Percentiles rank a stretch among this genome's conserved stretches.
phyloP scores from a whole-genome alignment of 1,140 invertebrate genomes.

The Bemisia tabaci region DNA sequence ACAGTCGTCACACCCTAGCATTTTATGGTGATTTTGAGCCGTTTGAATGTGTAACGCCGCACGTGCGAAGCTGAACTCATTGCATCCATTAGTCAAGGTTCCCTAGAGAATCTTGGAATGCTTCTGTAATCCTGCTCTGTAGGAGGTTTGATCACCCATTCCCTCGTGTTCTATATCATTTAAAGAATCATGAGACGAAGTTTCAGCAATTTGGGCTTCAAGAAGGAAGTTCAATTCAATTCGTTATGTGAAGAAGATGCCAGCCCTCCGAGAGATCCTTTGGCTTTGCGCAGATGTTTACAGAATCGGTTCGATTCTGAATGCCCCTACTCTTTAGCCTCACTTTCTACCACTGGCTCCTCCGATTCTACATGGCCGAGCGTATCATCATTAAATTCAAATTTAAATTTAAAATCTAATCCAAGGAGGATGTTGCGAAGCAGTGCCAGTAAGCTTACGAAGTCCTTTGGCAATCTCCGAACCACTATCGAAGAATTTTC shows the following conservation, averaged over 20 bases:
- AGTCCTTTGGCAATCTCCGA: constrained; percentile 40
- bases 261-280: not conserved
- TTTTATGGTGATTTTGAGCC: too few relatives aligned
- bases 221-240: not conserved
- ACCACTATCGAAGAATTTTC: constrained; percentile 41
- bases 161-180: not conserved
- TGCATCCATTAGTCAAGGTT: too few relatives aligned
- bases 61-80: too few relatives aligned
- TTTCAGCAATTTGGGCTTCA: not conserved
- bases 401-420: constrained; percentile 23
- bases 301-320: constrained; percentile 36
- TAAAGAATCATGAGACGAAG: not conserved
- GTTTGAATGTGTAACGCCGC: too few relatives aligned
- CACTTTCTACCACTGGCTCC: not conserved
- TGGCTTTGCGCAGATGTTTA: constrained; percentile 26
- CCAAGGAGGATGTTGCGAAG: constrained; percentile 35
- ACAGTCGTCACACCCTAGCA: too few relatives aligned
- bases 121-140: too few relatives aligned
- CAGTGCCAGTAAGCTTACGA: constrained; percentile 40
- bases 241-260: not conserved
- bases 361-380: not conserved
- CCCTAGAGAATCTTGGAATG: too few relatives aligned
- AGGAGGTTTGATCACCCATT: too few relatives aligned
- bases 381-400: constrained; percentile 11
- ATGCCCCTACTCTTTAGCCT: constrained; percentile 9